Evolutionary conservation across 2,888 invertebrate genomes (phyloP).

Genomic region (Neoitamus cyanurus): DNA sequence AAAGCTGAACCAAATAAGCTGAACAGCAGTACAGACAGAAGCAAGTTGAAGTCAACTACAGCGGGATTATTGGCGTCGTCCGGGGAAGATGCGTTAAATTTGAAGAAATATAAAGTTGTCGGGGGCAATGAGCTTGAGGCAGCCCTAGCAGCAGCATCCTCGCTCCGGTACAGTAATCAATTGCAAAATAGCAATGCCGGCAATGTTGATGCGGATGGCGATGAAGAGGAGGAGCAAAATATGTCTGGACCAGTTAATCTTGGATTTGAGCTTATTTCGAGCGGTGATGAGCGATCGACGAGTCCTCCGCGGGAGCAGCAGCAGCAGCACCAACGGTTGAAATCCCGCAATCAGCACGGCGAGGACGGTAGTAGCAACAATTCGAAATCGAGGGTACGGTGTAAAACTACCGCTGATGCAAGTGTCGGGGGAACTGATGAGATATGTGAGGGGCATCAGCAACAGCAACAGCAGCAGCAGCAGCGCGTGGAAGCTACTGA

Average conservation of each 20-base stretch:
- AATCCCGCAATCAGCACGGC: neutral
- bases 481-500: neutral
- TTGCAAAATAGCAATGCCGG: constrained; percentile 49
- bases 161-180: constrained; percentile 11
- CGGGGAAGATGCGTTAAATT: constrained; percentile 31
- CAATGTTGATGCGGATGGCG: neutral
- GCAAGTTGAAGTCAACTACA: neutral
- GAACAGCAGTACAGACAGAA: constrained; percentile 44
- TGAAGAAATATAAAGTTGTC: constrained; percentile 49
- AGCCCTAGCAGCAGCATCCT: neutral
- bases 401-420: neutral
- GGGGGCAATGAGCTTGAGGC: constrained; percentile 4
- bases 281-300: neutral
- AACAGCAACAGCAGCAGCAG: constrained; percentile 1
- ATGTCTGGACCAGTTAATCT: neutral
- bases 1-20: constrained; percentile 25
- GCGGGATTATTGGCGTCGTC: neutral
- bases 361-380: neutral
- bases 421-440: constrained; percentile 27
- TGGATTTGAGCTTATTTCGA: neutral
- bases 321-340: neutral
- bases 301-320: neutral
- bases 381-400: neutral
- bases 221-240: neutral
- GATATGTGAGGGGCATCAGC: neutral